A percentile compares a stretch with the other conserved stretches of the same genome.
Evolutionary conservation across 2,797 vertebrate genomes (phyloP).

Genomic region (Pangasius macronema): DNA sequence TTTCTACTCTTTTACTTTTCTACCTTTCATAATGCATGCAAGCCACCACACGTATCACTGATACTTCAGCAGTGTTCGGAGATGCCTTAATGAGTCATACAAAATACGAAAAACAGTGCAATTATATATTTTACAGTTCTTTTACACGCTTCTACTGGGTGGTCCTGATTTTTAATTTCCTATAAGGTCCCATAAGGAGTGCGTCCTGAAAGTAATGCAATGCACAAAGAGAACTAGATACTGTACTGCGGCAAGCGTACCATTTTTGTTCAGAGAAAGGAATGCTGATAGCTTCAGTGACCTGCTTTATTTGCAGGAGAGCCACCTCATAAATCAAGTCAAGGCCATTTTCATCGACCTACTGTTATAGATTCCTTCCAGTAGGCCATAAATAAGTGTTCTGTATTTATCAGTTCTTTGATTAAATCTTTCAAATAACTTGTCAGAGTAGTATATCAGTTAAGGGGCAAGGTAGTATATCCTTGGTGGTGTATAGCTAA

Average conservation of each 20-base stretch:
- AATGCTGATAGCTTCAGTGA: conserved; percentile 23
- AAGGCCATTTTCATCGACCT: conserved; percentile 42
- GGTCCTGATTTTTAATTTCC: conserved; percentile 19
- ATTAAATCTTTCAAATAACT: conserved; percentile 49
- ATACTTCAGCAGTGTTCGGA: not conserved
- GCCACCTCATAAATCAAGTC: conserved; percentile 47
- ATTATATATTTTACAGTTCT: conserved; percentile 12
- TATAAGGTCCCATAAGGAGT: not conserved
- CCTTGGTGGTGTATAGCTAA: conserved; percentile 7
- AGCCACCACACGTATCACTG: conserved; percentile 10
- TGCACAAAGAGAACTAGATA: not conserved
- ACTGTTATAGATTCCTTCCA: conserved; percentile 41
- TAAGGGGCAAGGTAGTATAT: conserved; percentile 15
- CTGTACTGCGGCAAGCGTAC: conserved; percentile 1
- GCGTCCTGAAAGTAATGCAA: not conserved
- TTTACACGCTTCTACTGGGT: not conserved
- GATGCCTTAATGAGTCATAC: conserved; percentile 8
- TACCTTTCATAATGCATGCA: conserved; percentile 6
- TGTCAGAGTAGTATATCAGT: conserved; percentile 32
- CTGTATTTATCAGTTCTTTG: conserved; percentile 37
- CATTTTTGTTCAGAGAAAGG: conserved; percentile 27
- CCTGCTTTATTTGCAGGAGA: conserved; percentile 17
- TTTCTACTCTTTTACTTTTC: conserved; percentile 4
- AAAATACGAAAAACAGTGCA: conserved; percentile 15
- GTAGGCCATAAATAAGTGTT: conserved; percentile 40